Conservation (phyloP, 1,140 invertebrate genomes). For the Hetaerina americana region DNA sequence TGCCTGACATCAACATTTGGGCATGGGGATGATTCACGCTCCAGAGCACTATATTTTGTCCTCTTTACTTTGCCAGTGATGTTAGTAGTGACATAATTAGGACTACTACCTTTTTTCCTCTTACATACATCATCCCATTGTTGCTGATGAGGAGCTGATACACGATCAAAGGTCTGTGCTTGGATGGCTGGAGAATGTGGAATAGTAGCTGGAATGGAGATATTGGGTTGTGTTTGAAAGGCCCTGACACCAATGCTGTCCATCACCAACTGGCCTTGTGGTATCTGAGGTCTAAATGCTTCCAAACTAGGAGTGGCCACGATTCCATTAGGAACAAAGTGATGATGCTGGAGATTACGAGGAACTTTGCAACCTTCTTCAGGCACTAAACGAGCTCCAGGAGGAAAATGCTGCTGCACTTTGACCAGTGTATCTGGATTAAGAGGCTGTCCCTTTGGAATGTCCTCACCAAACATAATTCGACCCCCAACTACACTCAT, state of each 20-base stretch:
- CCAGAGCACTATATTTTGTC: slow-evolving; percentile 13
- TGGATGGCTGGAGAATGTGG: background rate
- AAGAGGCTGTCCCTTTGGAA: background rate
- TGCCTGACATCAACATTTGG: slow-evolving; percentile 39
- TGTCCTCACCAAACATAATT: background rate
- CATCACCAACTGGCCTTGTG: background rate
- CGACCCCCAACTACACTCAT: background rate
- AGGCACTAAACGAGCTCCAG: background rate
- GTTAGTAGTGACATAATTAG: slow-evolving; percentile 6
- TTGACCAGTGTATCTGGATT: background rate
- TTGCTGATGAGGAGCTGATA: slow-evolving; percentile 51
- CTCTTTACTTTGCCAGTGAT: slow-evolving; percentile 12
- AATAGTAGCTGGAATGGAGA: background rate
- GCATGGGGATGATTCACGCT: slow-evolving; percentile 30
- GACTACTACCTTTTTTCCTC: slow-evolving; percentile 7
- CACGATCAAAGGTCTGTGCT: slow-evolving; percentile 39
- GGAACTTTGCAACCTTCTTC: background rate
- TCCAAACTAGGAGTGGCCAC: background rate
- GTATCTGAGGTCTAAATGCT: background rate
- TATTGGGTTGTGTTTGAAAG: background rate
- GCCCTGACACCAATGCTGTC: background rate
- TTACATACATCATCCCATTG: slow-evolving; percentile 6
- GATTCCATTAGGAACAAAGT: background rate
- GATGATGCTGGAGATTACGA: background rate
- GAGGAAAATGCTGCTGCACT: background rate